A percentile compares a stretch with the other conserved stretches of the same genome.
Conservation (phyloP, 2,888 invertebrate species). For the Chesias legatella region DNA sequence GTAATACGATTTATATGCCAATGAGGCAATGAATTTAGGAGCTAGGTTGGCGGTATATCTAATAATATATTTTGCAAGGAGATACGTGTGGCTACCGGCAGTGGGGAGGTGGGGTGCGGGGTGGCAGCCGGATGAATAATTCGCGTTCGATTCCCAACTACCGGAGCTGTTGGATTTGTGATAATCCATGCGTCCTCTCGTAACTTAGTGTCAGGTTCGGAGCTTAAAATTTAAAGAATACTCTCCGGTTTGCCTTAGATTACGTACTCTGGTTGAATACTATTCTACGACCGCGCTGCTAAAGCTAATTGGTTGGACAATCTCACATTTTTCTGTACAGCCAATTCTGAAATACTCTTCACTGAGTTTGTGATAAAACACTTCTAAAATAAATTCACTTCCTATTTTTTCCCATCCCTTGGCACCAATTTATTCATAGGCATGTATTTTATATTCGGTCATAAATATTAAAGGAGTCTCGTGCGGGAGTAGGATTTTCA, state of each 20-base stretch:
- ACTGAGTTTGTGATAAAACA: background rate
- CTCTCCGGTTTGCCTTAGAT: background rate
- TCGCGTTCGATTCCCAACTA: slow-evolving; percentile 21
- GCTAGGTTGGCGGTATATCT: slow-evolving; percentile 35
- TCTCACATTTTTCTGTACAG: no score
- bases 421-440: slow-evolving; percentile 62
- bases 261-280: no score
- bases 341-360: no score
- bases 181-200: slow-evolving; percentile 4
- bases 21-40: no score
- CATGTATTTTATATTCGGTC: slow-evolving; percentile 63
- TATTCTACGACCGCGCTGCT: no score
- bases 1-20: slow-evolving; percentile 49
- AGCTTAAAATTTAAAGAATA: slow-evolving; percentile 4
- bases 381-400: slow-evolving; percentile 22
- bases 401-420: slow-evolving; percentile 17
- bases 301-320: no score
- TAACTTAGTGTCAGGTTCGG: slow-evolving; percentile 5
- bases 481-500: slow-evolving; percentile 70
- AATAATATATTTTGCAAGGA: slow-evolving; percentile 49
- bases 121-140: slow-evolving; percentile 31
- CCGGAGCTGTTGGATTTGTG: slow-evolving; percentile 15
- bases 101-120: slow-evolving; percentile 23
- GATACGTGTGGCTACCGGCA: slow-evolving; percentile 34
- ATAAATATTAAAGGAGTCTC: slow-evolving; percentile 72